These are phyloP conservation scores for Epirrhoe alternata DNA, from an alignment of 2,888 invertebrate species.

Conservation along the genomic window DNA sequence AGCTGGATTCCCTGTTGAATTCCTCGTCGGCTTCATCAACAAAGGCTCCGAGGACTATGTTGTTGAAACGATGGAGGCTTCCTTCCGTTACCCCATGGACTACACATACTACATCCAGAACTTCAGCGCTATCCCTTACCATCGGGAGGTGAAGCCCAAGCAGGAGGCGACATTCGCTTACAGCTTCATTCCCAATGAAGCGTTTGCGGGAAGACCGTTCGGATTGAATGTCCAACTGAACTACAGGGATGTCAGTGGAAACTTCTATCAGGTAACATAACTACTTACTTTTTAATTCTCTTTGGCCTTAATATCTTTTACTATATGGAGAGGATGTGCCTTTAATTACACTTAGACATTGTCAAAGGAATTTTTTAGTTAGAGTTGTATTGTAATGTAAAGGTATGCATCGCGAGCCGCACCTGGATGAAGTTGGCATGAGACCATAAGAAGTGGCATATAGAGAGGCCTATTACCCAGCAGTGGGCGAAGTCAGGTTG, in stretches of 20 bases:
- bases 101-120: constrained; percentile 99
- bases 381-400: no score
- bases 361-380: no score
- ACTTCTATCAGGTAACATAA: constrained; percentile 82
- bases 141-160: constrained; percentile 94
- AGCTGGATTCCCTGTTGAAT: constrained; percentile 96
- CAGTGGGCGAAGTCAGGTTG: no score
- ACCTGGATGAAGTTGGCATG: no score
- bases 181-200: constrained; percentile 97
- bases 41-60: constrained; percentile 96
- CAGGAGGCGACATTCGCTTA: constrained; percentile 98
- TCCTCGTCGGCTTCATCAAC: constrained; percentile 98
- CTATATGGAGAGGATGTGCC: no score
- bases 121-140: constrained; percentile 96
- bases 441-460: no score
- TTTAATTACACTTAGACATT: no score
- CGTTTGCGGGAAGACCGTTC: constrained; percentile 98
- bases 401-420: no score
- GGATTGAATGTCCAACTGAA: constrained; percentile 96
- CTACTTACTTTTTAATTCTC: no score
- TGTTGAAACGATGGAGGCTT: constrained; percentile 97
- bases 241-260: constrained; percentile 91
- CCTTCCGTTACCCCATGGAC: constrained; percentile 99
- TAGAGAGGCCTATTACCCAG: no score
- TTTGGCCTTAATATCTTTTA: no score